Percentiles rank a stretch among this genome's conserved stretches.
These are phyloP conservation scores for Lates japonicus DNA, from an alignment of 2,797 vertebrate species.

Conservation along the genomic window DNA sequence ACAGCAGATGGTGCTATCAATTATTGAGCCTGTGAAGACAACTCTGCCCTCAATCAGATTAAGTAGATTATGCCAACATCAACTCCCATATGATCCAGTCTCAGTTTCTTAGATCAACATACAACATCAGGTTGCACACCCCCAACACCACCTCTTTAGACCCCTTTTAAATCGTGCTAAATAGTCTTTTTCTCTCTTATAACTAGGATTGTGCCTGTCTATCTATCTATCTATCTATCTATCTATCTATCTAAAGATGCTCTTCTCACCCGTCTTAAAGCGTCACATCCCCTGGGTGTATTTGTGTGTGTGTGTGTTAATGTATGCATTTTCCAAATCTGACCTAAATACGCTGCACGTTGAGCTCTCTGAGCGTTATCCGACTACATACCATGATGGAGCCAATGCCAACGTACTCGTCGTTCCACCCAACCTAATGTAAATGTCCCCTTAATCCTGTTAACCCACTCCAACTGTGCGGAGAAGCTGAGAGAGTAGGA, in stretches of 20 bases:
- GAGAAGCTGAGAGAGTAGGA: slow-evolving; percentile 56
- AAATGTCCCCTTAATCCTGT: slow-evolving; percentile 78
- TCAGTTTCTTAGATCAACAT: slow-evolving; percentile 59
- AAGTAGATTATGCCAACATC: slow-evolving; percentile 78
- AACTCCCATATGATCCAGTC: slow-evolving; percentile 62
- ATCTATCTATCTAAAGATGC: background rate
- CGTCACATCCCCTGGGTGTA: background rate
- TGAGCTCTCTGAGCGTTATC: slow-evolving; percentile 28
- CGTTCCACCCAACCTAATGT: slow-evolving; percentile 55
- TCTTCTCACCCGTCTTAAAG: background rate
- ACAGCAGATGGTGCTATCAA: slow-evolving; percentile 82
- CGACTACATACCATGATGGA: slow-evolving; percentile 44
- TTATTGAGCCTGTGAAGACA: slow-evolving; percentile 77
- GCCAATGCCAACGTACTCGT: slow-evolving; percentile 42
- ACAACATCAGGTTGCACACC: slow-evolving; percentile 29
- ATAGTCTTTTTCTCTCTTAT: background rate
- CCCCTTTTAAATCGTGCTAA: background rate
- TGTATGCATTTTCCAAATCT: slow-evolving; percentile 63
- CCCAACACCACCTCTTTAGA: background rate
- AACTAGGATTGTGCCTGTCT: slow-evolving; percentile 14
- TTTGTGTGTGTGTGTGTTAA: slow-evolving; percentile 43
- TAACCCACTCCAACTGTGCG: slow-evolving; percentile 67
- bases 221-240: slow-evolving; percentile 4
- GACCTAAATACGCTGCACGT: slow-evolving; percentile 69
- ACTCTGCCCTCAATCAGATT: slow-evolving; percentile 76